Conservation (phyloP, 2,888 invertebrate species). For the Lamellibrachia satsuma region DNA sequence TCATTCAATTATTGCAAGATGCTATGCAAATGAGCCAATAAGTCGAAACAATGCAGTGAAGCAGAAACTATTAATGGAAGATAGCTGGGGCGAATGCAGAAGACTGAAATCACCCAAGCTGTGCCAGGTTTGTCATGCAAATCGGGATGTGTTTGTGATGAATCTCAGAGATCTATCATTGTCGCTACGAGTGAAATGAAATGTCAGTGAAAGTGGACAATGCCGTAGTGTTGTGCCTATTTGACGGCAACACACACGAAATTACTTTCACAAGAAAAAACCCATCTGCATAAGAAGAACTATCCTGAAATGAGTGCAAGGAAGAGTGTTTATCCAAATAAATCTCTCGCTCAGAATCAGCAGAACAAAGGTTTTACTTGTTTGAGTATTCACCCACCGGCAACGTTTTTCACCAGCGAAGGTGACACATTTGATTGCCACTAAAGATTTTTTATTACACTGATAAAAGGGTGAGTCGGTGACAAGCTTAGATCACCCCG, state of each 20-base stretch:
- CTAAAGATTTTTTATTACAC: constrained; percentile 4
- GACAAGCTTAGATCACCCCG: background rate
- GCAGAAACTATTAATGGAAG: constrained; percentile 3
- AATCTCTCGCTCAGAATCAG: background rate
- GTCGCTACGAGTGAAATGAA: constrained; percentile 10
- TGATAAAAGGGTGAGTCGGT: constrained; percentile 1
- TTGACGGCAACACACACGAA: background rate
- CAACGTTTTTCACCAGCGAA: background rate
- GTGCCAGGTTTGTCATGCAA: background rate
- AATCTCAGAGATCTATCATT: background rate
- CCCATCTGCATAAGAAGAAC: background rate
- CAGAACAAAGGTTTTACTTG: background rate
- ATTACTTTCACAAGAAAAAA: too few relatives aligned
- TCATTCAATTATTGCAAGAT: background rate
- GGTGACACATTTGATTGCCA: constrained; percentile 5
- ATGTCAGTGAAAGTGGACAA: background rate
- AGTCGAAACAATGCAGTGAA: background rate
- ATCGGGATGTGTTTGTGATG: background rate
- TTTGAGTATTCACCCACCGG: background rate
- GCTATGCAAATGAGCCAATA: background rate
- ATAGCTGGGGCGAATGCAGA: background rate
- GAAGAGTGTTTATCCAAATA: background rate
- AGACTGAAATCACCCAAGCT: background rate
- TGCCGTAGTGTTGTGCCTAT: background rate
- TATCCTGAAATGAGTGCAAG: background rate